Conservation (phyloP, 1,140 invertebrate genomes). For the Rhizoglyphus robini region DNA sequence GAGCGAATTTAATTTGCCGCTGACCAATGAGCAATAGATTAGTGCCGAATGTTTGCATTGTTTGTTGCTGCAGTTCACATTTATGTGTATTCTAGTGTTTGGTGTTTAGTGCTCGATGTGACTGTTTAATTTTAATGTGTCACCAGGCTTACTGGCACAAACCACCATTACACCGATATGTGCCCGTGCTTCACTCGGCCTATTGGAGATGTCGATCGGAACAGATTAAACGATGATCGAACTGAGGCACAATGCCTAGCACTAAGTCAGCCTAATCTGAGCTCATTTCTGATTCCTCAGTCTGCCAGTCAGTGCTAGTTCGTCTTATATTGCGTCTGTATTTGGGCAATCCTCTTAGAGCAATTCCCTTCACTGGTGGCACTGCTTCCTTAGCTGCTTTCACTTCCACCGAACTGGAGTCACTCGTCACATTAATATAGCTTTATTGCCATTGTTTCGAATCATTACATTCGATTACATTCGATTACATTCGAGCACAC, state of each 20-base stretch:
- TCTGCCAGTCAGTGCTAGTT: not conserved
- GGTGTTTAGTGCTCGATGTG: no score
- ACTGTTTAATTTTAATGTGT: no score
- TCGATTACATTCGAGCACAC: no score
- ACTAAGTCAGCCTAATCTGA: constrained; percentile 4
- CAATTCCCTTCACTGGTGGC: not conserved
- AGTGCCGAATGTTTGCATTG: not conserved
- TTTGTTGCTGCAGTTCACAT: not conserved
- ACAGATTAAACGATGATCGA: constrained; percentile 1
- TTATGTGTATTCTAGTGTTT: no score
- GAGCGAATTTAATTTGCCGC: not conserved
- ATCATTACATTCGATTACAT: constrained; percentile 10
- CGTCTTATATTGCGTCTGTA: not conserved
- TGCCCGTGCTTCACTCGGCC: no score
- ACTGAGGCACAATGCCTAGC: not conserved
- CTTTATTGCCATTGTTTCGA: constrained; percentile 11
- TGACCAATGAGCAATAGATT: not conserved
- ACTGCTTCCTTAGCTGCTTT: not conserved
- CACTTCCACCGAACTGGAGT: no score
- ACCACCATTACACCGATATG: no score
- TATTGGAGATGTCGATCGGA: not conserved
- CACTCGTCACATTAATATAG: constrained; percentile 8
- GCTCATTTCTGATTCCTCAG: constrained; percentile 4
- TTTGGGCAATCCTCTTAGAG: not conserved
- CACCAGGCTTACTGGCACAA: no score